Conservation (phyloP, 2,888 invertebrate species). For the Acleris emargana region DNA sequence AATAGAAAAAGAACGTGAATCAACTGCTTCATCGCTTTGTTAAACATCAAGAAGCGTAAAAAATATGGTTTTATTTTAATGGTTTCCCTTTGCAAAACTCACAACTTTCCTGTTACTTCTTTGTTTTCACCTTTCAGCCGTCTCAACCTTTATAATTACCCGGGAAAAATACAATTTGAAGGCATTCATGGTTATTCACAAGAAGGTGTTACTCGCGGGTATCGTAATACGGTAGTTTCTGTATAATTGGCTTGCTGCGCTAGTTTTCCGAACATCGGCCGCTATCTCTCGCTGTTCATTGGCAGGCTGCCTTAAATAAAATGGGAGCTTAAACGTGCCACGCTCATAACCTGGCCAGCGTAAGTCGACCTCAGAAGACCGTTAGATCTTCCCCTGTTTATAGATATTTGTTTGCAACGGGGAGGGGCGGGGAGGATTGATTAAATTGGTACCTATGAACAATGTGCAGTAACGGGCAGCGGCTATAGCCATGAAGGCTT, state of each 20-base stretch:
- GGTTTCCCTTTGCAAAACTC: too few relatives aligned
- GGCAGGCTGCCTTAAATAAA: constrained; percentile 69
- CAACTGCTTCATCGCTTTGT: too few relatives aligned
- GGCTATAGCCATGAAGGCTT: constrained; percentile 45
- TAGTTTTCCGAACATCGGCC: constrained; percentile 47
- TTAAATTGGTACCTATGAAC: constrained; percentile 44
- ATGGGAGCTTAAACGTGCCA: constrained; percentile 52
- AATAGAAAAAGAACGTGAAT: too few relatives aligned
- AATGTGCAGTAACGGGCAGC: constrained; percentile 46
- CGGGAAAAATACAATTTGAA: constrained; percentile 7
- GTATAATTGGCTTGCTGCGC: constrained; percentile 47
- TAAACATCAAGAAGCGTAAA: too few relatives aligned
- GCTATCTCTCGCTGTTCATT: constrained; percentile 49
- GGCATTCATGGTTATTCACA: constrained; percentile 2
- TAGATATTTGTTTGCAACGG: constrained; percentile 17
- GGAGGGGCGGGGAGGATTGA: constrained; percentile 31
- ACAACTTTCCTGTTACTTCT: not conserved
- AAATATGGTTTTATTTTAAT: too few relatives aligned
- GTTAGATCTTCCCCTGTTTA: constrained; percentile 32
- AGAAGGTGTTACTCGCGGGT: constrained; percentile 39
- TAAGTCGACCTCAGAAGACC: constrained; percentile 9
- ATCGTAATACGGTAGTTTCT: constrained; percentile 38
- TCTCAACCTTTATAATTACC: not conserved
- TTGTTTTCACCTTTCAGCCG: constrained; percentile 3
- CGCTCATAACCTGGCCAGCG: constrained; percentile 46